Percentiles rank a stretch among this genome's conserved stretches.
These are phyloP conservation scores for Drosophila ananassae DNA, from an alignment of 1,140 invertebrate genomes.

Conservation along the genomic window DNA sequence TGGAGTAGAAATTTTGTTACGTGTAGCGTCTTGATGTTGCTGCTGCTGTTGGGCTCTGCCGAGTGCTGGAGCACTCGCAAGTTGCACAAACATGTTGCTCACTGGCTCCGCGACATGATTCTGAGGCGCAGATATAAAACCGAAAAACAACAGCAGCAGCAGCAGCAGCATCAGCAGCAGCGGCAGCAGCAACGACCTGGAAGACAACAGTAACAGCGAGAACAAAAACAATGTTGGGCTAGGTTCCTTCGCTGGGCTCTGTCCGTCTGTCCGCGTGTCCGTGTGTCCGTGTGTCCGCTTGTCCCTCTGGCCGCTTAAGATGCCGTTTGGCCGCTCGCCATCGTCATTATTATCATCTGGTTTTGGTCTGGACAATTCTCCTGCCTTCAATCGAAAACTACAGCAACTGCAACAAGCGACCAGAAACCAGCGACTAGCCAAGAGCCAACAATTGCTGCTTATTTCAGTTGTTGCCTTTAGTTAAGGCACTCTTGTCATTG, in stretches of 20 bases:
- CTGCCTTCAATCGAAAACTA: slow-evolving; percentile 46
- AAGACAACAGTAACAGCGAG: slow-evolving; percentile 32
- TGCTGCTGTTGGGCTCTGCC: slow-evolving; percentile 29
- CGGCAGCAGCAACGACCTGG: slow-evolving; percentile 37
- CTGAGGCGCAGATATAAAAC: slow-evolving; percentile 77
- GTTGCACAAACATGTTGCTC: slow-evolving; percentile 78
- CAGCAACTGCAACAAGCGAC: slow-evolving; percentile 9
- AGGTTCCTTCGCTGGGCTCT: slow-evolving; percentile 45
- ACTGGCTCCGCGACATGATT: slow-evolving; percentile 80
- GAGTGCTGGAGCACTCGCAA: slow-evolving; percentile 74
- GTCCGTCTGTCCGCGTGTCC: background rate
- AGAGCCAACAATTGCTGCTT: slow-evolving; percentile 45
- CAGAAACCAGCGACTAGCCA: slow-evolving; percentile 3
- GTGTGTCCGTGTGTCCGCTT: background rate
- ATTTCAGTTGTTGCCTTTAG: slow-evolving; percentile 47
- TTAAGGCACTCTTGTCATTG: slow-evolving; percentile 56
- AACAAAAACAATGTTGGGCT: slow-evolving; percentile 78
- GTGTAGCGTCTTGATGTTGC: slow-evolving; percentile 5
- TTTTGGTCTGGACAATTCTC: slow-evolving; percentile 65
- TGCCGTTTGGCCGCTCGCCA: slow-evolving; percentile 36
- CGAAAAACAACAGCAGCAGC: slow-evolving; percentile 53
- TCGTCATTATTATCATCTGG: slow-evolving; percentile 74
- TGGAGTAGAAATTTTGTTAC: background rate
- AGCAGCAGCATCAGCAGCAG: slow-evolving; percentile 22
- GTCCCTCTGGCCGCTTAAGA: slow-evolving; percentile 23